Base-by-base conservation (phyloP, 2,888 invertebrate genomes). In the Vanessa cardui region DNA sequence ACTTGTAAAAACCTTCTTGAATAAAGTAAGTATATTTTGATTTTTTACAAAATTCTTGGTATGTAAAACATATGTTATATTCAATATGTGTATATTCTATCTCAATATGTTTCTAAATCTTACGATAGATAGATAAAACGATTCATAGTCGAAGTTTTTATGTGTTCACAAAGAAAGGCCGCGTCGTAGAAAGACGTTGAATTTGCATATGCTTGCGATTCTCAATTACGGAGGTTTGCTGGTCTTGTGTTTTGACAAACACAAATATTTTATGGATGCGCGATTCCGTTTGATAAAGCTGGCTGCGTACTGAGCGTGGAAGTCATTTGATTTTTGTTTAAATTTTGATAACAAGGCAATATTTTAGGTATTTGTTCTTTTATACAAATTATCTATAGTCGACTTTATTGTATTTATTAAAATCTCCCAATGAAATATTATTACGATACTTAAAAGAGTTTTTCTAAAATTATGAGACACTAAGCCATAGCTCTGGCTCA, bases 211-310 rank as follows among this genome's bases (percentile, higher is more conserved):
- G 73, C 70, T 61, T 64, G 74, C 65, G 68, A 73, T 61, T 71
- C 69, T 61, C 68, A 61, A 69, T 69, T 72, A 74, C 61, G 60
- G 52, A 74, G 72, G 72, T 74, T 76, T 74, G 69, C 72, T 66
- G 62, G 66, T 60, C 65, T 65, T 64, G 70, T 68, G 70, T 73
- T 73, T 73, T 75, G 73, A 75, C 76, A 76, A 75, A 72, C 73
- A 69, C 68, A 63, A 61, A 16, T 64, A 65, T 49, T 61, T 60
- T 63, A 66, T 66, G 71, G 56, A 66, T 58, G 64, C 69, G 61
- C 58, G 56, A 62, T 18, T 60, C 18, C 33, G 62, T 66, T 58
- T 52, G 12, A 20, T 67, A 54, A 67, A 56, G 44, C 1, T 20
- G 31, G 46, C 1, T 59, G 47, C 8, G 47, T 21, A 70, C 59